These are phyloP conservation scores for Dinothrombium tinctorium DNA, from an alignment of 1,140 invertebrate species.

Conservation along the genomic window DNA sequence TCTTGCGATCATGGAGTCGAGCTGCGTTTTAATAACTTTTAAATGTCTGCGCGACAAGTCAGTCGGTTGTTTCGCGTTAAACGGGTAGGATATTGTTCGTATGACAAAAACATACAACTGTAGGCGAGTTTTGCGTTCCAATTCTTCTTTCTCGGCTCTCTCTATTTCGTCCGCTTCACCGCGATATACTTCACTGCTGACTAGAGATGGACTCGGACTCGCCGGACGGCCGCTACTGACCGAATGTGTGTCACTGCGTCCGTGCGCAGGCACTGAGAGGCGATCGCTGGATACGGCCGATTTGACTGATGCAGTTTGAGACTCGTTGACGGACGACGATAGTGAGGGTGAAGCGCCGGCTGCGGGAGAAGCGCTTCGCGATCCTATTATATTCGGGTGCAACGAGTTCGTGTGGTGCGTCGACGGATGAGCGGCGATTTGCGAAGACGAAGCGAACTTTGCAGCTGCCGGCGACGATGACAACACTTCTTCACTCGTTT, in stretches of 20 bases:
- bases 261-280: neutral
- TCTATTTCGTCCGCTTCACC: conserved; percentile 10
- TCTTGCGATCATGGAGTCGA: conserved; percentile 78
- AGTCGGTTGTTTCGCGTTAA: conserved; percentile 95
- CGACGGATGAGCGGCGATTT: conserved; percentile 12
- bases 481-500: conserved; percentile 15
- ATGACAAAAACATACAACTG: conserved; percentile 97
- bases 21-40: conserved; percentile 85
- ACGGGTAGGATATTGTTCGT: conserved; percentile 91
- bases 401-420: neutral
- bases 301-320: neutral
- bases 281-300: neutral
- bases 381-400: neutral
- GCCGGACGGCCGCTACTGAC: neutral
- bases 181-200: neutral
- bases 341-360: neutral
- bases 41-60: conserved; percentile 79
- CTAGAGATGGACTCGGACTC: conserved; percentile 5
- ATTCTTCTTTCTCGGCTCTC: conserved; percentile 15
- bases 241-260: neutral
- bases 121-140: conserved; percentile 68
- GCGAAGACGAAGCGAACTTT: conserved; percentile 10
- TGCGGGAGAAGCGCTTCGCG: neutral
- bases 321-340: too few species aligned
- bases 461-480: conserved; percentile 12